Evolutionary conservation across 2,797 vertebrate genomes (phyloP).

Genomic region (Phrynocephalus forsythii): DNA sequence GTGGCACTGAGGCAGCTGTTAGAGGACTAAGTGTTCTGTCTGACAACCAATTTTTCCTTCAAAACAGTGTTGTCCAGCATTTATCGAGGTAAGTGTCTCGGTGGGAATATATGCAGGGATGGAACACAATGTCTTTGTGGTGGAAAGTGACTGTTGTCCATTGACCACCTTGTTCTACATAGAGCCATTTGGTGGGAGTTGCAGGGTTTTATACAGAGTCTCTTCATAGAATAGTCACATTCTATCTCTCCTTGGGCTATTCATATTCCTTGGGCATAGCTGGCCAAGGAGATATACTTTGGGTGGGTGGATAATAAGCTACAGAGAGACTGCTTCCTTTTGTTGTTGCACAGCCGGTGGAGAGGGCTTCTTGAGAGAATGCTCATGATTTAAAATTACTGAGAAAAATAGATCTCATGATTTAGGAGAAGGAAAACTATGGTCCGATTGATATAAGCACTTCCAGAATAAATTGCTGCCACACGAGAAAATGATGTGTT

Average conservation of each 20-base stretch:
- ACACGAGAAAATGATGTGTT: conserved; percentile 18
- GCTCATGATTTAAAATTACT: background rate
- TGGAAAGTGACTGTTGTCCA: fast-evolving
- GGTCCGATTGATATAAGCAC: background rate
- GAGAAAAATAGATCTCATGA: conserved; percentile 18
- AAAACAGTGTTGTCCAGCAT: background rate
- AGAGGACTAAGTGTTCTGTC: conserved; percentile 11
- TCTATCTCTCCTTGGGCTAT: background rate
- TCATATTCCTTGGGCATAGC: background rate
- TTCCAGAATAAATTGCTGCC: background rate
- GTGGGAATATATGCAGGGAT: background rate
- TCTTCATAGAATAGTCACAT: background rate
- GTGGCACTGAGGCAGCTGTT: conserved; percentile 67
- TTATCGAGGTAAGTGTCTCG: conserved; percentile 6
- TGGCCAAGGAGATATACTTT: background rate
- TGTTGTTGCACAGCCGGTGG: background rate
- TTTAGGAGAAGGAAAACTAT: background rate
- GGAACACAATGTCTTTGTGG: background rate
- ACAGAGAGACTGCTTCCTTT: conserved; percentile 27
- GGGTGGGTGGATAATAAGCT: background rate
- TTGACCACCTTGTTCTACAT: background rate
- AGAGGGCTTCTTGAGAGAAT: conserved; percentile 3
- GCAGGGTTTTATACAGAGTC: background rate
- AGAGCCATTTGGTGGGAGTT: conserved; percentile 1
- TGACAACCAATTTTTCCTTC: conserved; percentile 31